Evolutionary conservation across 2,888 invertebrate species (phyloP), one percentile per base, ranked within the genome.

Genomic region (Drosophila acutilabella): DNA sequence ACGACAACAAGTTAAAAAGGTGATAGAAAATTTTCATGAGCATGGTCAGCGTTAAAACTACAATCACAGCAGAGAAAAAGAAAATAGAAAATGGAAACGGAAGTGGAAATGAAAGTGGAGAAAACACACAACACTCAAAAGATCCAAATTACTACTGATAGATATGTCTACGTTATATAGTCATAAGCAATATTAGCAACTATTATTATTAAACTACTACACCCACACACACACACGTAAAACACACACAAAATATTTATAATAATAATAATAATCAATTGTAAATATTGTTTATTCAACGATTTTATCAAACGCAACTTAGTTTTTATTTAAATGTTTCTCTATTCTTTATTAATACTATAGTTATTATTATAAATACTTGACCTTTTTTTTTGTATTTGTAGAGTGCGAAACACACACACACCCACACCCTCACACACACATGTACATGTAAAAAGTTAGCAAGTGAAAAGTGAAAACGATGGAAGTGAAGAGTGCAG

Each of bases 181-280:
- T 87, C 87, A 74, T 83, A 83, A 83, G 89, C 89, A 88, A 83
- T 88, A 86, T 80, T 82, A 86, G 83, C 77, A 88, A 77, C 67
- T 81, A 87, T 80, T 78, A 74, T 60, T 70, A 74, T 64, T 64
- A 65, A 70, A 23, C 23, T 23, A 23, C 5, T 6, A 42, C 47
- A 47, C 53, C 36, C 16, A 62, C 50, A 57, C 13, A 61, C 36
- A 38, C 10, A 52, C 14, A 58, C 18, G 48, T 59, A 78, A 57
- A 53, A 48, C 23, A 23, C 23, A 23, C 23, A 45, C 14, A 42
- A 41, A 16, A 16, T 16, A 41, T n/a, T 48, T 13, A 36, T 36
- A 36, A 33, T 11, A 33, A 36, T 36, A 36, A 36, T 16, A 61
- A 45, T 73, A 73, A 66, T 65, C 73, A 38, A 64, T 38, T 75